Evolutionary conservation across 2,113 vertebrate species (phyloP), one percentile per base, ranked within the genome.

Genomic region (Thunnus thynnus): DNA sequence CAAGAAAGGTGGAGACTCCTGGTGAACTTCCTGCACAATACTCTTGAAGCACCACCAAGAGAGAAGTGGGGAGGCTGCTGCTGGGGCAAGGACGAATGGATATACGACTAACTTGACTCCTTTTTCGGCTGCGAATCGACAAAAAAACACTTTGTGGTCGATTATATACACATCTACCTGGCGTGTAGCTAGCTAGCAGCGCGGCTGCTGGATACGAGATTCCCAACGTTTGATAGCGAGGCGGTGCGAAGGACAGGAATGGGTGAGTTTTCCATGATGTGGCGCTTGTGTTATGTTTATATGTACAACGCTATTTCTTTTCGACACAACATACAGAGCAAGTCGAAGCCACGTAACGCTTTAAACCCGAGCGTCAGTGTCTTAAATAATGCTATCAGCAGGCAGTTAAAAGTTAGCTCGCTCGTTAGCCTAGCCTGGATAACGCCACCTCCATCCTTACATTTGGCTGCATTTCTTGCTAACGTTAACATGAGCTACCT

Each of bases 1-100:
- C 91, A 92, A 94, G 94, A 92, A 95, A 96, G 95, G 94, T 94
- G 95, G 95, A 92, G 94, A 95, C 94, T 95, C 93, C 90, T 86
- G 92, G 57, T 78, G 12, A 95, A 95, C 94, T 94, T 95, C 94
- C 94, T 95, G 93, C 90, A 90, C 83, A 61, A 54, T 86, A 86
- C 89, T 92, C 89, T 82, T 76, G 75, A 70, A 82, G 82, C 90
- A 69, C 41, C 70, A 60, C 78, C 56, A 22, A 69, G 65, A 58
- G 48, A 64, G 41, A 84, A 18, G 51, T 71, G 50, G 79, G 80
- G 64, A 70, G 61, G 58, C 76, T 63, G 81, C 63, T 64, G 64
- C 77, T 70, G 44, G 72, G 70, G 50, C 27, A 27, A 61, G 78
- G 86, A 50, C 93, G 82, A 71, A 95, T 94, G 94, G 94, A 89